Percentiles rank a stretch among this genome's conserved stretches.
Evolutionary conservation across 2,888 invertebrate genomes (phyloP).

Genomic region (Acleris laterana): DNA sequence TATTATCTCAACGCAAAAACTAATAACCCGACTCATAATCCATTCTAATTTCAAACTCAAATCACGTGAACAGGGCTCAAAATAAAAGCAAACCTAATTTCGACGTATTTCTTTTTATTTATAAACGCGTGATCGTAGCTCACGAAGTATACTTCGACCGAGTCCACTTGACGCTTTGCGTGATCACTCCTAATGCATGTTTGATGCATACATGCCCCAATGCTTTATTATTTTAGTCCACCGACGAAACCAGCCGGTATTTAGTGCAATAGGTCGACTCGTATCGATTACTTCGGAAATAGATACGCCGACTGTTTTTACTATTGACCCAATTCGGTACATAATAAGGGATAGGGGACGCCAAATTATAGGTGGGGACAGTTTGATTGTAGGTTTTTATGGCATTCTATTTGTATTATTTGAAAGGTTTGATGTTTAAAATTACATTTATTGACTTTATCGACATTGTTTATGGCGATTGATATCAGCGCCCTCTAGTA

Average conservation of each 20-base stretch:
- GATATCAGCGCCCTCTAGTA: too few species aligned
- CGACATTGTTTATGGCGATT: too few species aligned
- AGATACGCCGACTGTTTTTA: conserved; percentile 40
- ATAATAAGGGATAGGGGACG: conserved; percentile 21
- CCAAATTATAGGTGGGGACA: not conserved
- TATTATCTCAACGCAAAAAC: too few species aligned
- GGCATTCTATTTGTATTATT: too few species aligned
- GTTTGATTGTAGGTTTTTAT: not conserved
- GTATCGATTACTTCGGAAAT: conserved; percentile 56
- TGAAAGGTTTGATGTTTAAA: too few species aligned
- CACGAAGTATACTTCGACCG: not conserved
- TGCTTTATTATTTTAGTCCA: conserved; percentile 77
- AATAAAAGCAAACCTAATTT: not conserved
- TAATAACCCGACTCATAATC: too few species aligned
- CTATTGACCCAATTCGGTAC: conserved; percentile 40
- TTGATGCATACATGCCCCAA: conserved; percentile 59
- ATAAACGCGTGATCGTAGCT: not conserved
- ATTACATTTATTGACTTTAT: too few species aligned
- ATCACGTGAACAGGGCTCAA: too few species aligned
- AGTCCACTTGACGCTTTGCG: conserved; percentile 48
- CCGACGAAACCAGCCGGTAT: conserved; percentile 57
- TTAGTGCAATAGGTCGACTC: conserved; percentile 68
- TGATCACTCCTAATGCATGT: conserved; percentile 64
- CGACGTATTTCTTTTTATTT: conserved; percentile 1
- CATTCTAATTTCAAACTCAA: too few species aligned